Evolutionary conservation across 2,113 vertebrate species (phyloP).

Genomic region (Atherinomorus stipes): DNA sequence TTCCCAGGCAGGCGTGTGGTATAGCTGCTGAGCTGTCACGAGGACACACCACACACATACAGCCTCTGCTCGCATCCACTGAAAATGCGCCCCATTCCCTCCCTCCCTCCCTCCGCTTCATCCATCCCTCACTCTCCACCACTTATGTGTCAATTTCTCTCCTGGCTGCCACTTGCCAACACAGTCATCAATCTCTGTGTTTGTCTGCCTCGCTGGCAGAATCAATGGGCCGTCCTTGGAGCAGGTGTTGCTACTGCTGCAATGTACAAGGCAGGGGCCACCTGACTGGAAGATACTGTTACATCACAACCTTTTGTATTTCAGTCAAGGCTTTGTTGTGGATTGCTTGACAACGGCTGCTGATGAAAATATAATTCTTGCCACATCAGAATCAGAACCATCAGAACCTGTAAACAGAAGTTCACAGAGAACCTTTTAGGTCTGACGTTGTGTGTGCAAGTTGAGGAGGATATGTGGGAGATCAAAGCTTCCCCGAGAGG

Average conservation of each 20-base stretch:
- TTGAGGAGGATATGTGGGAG: constrained; percentile 37
- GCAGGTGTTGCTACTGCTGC: constrained; percentile 56
- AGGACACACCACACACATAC: constrained; percentile 66
- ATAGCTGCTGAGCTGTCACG: constrained; percentile 74
- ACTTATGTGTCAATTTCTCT: constrained; percentile 73
- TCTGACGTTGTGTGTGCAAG: neutral
- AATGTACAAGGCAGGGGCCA: constrained; percentile 45
- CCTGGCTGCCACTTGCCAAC: constrained; percentile 55
- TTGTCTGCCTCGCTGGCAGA: constrained; percentile 53
- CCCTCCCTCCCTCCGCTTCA: neutral
- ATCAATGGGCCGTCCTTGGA: constrained; percentile 73
- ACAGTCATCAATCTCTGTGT: constrained; percentile 68
- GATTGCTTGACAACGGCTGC: neutral
- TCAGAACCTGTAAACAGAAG: constrained; percentile 36
- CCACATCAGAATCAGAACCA: constrained; percentile 2
- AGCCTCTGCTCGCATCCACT: constrained; percentile 40
- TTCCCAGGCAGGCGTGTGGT: constrained; percentile 65
- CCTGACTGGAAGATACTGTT: constrained; percentile 45
- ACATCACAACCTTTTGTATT: constrained; percentile 42
- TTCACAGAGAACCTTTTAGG: constrained; percentile 34
- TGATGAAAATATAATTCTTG: neutral
- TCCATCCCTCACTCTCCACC: constrained; percentile 46
- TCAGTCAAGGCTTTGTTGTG: constrained; percentile 8
- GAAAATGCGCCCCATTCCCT: neutral
- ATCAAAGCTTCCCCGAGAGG: constrained; percentile 70